A percentile compares a stretch with the other conserved stretches of the same genome.
phyloP scores from a whole-genome alignment of 2,888 invertebrate species.

The Eulithis testata region DNA sequence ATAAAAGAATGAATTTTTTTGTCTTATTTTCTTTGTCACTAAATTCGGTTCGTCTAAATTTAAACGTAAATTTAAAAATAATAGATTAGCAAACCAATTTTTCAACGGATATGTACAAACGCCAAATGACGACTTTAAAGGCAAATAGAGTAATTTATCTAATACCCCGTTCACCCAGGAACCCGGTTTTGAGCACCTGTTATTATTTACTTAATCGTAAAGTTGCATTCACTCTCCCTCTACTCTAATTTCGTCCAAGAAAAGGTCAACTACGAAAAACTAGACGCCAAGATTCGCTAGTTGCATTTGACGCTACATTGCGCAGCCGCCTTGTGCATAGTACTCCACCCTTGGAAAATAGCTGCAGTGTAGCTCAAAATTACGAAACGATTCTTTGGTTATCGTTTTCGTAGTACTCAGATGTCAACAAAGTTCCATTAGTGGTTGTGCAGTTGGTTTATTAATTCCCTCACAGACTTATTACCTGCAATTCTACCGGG shows the following conservation, averaged over 20 bases:
- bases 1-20: too few species aligned
- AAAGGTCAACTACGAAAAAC: neutral
- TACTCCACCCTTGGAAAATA: too few species aligned
- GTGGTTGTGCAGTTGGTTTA: conserved; percentile 23
- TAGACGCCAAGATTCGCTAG: neutral
- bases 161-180: conserved; percentile 8
- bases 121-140: neutral
- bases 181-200: conserved; percentile 10
- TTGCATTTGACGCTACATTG: too few species aligned
- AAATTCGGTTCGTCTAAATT: too few species aligned
- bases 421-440: conserved; percentile 25
- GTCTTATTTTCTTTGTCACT: too few species aligned
- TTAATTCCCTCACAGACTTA: conserved; percentile 30
- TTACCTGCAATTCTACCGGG: conserved; percentile 29
- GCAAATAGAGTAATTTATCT: neutral
- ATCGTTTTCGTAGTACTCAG: conserved; percentile 11
- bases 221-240: conserved; percentile 1
- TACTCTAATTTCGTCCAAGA: neutral
- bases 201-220: conserved; percentile 22
- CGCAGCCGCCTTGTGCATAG: too few species aligned
- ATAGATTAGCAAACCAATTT: neutral
- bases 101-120: neutral
- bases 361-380: too few species aligned
- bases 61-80: too few species aligned
- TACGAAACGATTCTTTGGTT: neutral